Conservation (phyloP, 2,797 vertebrate genomes). For the Notoglanidium macrostoma region DNA sequence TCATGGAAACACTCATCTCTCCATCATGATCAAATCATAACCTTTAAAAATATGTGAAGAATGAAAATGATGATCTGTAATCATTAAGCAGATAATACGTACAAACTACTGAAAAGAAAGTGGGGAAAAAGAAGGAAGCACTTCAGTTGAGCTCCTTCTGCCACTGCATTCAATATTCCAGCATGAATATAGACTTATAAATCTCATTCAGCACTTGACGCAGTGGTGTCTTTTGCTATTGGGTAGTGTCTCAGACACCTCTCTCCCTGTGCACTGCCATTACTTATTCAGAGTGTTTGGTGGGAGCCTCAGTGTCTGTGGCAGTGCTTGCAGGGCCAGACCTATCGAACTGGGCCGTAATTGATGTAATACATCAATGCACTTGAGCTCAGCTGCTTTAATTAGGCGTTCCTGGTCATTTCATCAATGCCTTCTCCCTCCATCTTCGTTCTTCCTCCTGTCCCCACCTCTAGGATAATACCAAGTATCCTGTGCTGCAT, state of each 20-base stretch:
- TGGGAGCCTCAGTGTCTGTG: slow-evolving; percentile 83
- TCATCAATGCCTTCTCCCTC: slow-evolving; percentile 88
- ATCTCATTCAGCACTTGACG: slow-evolving; percentile 65
- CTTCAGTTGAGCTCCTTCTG: slow-evolving; percentile 1
- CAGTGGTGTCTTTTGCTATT: slow-evolving; percentile 66
- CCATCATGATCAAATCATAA: not conserved
- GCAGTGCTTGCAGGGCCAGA: slow-evolving; percentile 83
- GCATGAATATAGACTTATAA: slow-evolving; percentile 58
- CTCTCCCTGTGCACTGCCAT: slow-evolving; percentile 67
- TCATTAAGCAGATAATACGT: not conserved
- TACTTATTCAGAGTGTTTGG: slow-evolving; percentile 96
- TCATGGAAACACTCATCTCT: too few relatives aligned
- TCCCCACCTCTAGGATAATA: slow-evolving; percentile 78
- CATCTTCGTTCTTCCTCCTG: slow-evolving; percentile 57
- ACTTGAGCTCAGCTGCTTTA: slow-evolving; percentile 98
- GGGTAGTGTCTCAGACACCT: slow-evolving; percentile 57
- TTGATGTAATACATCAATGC: slow-evolving; percentile 99
- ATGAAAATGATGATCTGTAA: not conserved
- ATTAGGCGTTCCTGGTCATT: slow-evolving; percentile 98
- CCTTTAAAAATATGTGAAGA: not conserved
- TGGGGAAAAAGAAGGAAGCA: not conserved
- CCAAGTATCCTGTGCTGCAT: slow-evolving; percentile 81
- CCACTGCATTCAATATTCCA: slow-evolving; percentile 11
- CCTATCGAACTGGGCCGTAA: slow-evolving; percentile 94
- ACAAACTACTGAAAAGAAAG: not conserved